phyloP scores from a whole-genome alignment of 2,888 invertebrate species.

The Mycogona germanica region DNA sequence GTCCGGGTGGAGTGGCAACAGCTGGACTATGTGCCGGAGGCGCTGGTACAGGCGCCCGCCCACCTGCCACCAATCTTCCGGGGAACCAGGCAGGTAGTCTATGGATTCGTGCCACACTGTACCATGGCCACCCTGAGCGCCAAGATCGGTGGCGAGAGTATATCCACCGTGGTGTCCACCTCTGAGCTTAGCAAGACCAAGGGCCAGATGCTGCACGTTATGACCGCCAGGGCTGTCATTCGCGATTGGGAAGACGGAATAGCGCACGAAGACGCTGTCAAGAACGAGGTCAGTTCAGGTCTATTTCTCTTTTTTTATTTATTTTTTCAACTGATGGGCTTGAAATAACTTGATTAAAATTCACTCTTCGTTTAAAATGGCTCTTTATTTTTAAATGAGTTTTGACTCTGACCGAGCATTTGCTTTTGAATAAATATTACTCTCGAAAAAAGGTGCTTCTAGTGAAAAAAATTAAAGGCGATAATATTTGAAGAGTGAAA shows the following conservation, averaged over 20 bases:
- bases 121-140: slow-evolving; percentile 13
- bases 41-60: slow-evolving; percentile 16
- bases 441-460: too few relatives aligned
- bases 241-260: slow-evolving; percentile 15
- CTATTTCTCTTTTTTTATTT: too few relatives aligned
- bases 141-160: background rate
- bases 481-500: too few relatives aligned
- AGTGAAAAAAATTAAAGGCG: too few relatives aligned
- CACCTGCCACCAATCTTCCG: slow-evolving; percentile 14
- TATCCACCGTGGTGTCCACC: slow-evolving; percentile 18
- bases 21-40: slow-evolving; percentile 11
- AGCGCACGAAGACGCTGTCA: background rate
- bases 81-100: slow-evolving; percentile 16
- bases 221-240: slow-evolving; percentile 17
- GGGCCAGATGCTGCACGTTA: slow-evolving; percentile 13
- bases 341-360: too few relatives aligned
- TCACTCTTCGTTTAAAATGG: too few relatives aligned
- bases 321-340: too few relatives aligned
- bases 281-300: too few relatives aligned
- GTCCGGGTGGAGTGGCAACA: slow-evolving; percentile 20
- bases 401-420: too few relatives aligned
- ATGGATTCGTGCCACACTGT: slow-evolving; percentile 19
- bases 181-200: slow-evolving; percentile 14
- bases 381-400: too few relatives aligned
- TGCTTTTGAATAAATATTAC: too few relatives aligned